phyloP scores from a whole-genome alignment of 2,888 invertebrate species.

The Macaria notata region DNA sequence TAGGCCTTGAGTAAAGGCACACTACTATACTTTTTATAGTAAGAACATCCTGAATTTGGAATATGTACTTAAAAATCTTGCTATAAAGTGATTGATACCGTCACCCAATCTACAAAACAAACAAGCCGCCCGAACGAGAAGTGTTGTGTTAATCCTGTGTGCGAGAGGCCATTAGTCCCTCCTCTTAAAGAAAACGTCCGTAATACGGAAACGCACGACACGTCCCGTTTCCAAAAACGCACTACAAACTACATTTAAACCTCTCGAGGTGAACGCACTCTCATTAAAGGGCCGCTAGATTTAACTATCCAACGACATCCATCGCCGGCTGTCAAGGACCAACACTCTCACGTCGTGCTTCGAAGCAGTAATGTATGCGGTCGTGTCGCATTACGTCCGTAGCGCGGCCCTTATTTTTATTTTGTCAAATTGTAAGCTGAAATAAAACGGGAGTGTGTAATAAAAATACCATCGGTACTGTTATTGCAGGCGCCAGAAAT shows the following conservation, averaged over 20 bases:
- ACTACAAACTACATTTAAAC: constrained; percentile 64
- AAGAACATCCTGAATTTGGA: too few species aligned
- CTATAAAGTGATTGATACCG: too few species aligned
- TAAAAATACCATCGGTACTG: constrained; percentile 80
- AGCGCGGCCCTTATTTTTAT: constrained; percentile 74
- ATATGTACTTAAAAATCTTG: too few species aligned
- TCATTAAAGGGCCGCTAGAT: constrained; percentile 74
- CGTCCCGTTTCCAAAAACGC: constrained; percentile 65
- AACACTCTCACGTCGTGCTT: neutral
- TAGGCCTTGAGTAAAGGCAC: too few species aligned
- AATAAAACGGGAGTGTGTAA: constrained; percentile 77
- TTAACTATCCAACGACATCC: constrained; percentile 49
- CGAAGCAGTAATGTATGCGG: constrained; percentile 43
- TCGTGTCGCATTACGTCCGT: constrained; percentile 58
- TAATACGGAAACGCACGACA: constrained; percentile 67
- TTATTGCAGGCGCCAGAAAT: constrained; percentile 74
- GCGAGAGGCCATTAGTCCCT: constrained; percentile 38
- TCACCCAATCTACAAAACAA: too few species aligned
- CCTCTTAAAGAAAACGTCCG: constrained; percentile 42
- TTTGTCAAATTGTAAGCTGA: constrained; percentile 81
- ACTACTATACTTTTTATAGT: too few species aligned
- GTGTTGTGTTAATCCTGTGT: constrained; percentile 23
- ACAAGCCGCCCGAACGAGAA: constrained; percentile 6
- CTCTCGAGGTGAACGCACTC: constrained; percentile 72
- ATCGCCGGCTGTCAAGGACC: constrained; percentile 38